These are phyloP conservation scores for Mellilla xanthometata DNA, from an alignment of 2,888 invertebrate genomes.

Conservation along the genomic window DNA sequence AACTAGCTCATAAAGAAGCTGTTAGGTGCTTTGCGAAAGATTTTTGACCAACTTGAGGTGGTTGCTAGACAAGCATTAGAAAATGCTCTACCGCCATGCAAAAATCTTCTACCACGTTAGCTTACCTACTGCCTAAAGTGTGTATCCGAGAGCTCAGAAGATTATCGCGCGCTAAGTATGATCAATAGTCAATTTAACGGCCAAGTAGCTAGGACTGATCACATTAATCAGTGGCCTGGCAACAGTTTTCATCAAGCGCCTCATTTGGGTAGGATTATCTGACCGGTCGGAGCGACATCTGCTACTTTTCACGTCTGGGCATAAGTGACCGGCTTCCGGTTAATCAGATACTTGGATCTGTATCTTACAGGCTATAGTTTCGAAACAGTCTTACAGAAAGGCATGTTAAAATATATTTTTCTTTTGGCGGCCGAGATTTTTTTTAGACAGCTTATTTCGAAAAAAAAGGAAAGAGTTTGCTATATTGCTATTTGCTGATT, in stretches of 20 bases:
- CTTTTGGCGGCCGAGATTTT: too few species aligned
- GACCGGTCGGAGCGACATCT: slow-evolving; percentile 16
- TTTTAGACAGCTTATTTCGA: too few species aligned
- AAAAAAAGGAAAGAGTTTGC: too few species aligned
- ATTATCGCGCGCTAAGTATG: slow-evolving; percentile 73
- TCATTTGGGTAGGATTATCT: slow-evolving; percentile 36
- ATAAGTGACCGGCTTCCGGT: slow-evolving; percentile 6
- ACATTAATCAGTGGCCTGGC: slow-evolving; percentile 55
- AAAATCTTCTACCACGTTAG: background rate
- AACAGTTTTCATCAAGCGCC: slow-evolving; percentile 48
- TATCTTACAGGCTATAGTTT: too few species aligned
- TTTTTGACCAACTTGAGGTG: too few species aligned
- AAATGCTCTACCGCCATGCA: too few species aligned
- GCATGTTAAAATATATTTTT: too few species aligned
- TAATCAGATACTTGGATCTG: background rate
- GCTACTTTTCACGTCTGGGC: slow-evolving; percentile 15
- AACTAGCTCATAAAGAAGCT: too few species aligned
- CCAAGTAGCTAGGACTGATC: slow-evolving; percentile 60
- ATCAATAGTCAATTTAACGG: slow-evolving; percentile 76
- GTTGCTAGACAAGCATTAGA: too few species aligned
- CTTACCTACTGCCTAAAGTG: slow-evolving; percentile 4
- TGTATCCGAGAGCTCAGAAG: slow-evolving; percentile 46
- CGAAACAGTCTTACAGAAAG: too few species aligned
- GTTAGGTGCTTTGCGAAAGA: too few species aligned
- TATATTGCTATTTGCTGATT: too few species aligned